Evolutionary conservation across 1,140 invertebrate species (phyloP), one percentile per base, ranked within the genome.

Genomic region (Thereuonema tuberculata): DNA sequence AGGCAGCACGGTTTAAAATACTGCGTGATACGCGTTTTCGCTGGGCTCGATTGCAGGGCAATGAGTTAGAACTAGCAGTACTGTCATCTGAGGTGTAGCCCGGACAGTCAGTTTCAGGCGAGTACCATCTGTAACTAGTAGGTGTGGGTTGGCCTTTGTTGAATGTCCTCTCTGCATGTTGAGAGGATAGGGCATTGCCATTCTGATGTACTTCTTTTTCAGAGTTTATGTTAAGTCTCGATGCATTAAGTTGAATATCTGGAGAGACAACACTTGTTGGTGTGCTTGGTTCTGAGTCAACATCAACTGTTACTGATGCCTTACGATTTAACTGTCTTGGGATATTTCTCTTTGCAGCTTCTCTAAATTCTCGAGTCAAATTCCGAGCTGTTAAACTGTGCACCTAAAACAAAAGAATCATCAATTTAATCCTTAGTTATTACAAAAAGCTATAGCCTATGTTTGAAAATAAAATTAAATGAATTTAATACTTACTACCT

Each of bases 311-410:
- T n/a, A 68, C 47, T 56, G 61, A 65, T 25, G 65, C 61, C 43
- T 67, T 67, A 17, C 63, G 59, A 60, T 71, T 69, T n/a, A 67
- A 55, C 26, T 61, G 62, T 24, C 63, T 53, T 0, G 68, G 66
- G 26, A 67, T 47, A 26, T 67, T 65, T 25, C 56, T 58, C 24
- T 65, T 59, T 14, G 43, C 29, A 2, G 20, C 82, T 63, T 87
- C 83, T 27, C 84, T 76, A 66, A 87, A 85, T 72, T 87, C 81
- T 65, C 78, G 81, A 1, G 85, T 83, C 29, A 89, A 77, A 63
- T 83, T 86, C 64, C 86, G 77, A n/a, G 85, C 86, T 26, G 86
- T 89, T 63, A 89, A 71, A 73, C 85, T 88, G 70, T 88, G 84
- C 71, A 87, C 83, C 71, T 85, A 73, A 5, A 55, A 56, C 3